Evolutionary conservation across 2,888 invertebrate species (phyloP).

Genomic region (Anoplius nigerrimus): DNA sequence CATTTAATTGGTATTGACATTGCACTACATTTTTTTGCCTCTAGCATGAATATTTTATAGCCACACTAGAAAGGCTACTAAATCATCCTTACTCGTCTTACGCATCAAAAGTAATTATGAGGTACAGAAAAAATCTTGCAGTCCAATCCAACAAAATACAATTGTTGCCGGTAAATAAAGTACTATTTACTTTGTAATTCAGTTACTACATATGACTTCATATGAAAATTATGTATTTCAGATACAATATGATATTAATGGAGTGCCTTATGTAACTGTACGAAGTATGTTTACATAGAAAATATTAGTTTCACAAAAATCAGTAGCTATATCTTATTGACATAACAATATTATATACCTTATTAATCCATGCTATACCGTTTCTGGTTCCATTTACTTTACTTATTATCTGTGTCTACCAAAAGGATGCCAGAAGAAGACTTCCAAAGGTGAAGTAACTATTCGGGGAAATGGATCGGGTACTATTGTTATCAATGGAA

Average conservation of each 20-base stretch:
- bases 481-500: constrained; percentile 86
- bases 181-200: neutral
- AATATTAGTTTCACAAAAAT: constrained; percentile 7
- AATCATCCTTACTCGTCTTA: constrained; percentile 84
- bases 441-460: constrained; percentile 86
- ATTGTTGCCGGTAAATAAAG: constrained; percentile 77
- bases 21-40: constrained; percentile 38
- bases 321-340: neutral
- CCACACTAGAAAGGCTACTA: constrained; percentile 83
- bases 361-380: constrained; percentile 7
- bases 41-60: constrained; percentile 83
- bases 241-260: constrained; percentile 82
- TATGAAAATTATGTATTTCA: constrained; percentile 64
- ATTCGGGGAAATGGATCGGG: constrained; percentile 89
- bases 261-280: constrained; percentile 80
- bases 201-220: neutral
- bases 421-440: constrained; percentile 80
- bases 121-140: constrained; percentile 72
- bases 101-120: constrained; percentile 84
- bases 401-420: constrained; percentile 73
- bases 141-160: constrained; percentile 74
- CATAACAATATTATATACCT: constrained; percentile 20
- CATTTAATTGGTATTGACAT: constrained; percentile 1
- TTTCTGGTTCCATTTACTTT: neutral
- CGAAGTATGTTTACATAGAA: constrained; percentile 47